Percentiles rank a stretch among this genome's conserved stretches.
Evolutionary conservation across 2,888 invertebrate genomes (phyloP).

Genomic region (Rutpela maculata): DNA sequence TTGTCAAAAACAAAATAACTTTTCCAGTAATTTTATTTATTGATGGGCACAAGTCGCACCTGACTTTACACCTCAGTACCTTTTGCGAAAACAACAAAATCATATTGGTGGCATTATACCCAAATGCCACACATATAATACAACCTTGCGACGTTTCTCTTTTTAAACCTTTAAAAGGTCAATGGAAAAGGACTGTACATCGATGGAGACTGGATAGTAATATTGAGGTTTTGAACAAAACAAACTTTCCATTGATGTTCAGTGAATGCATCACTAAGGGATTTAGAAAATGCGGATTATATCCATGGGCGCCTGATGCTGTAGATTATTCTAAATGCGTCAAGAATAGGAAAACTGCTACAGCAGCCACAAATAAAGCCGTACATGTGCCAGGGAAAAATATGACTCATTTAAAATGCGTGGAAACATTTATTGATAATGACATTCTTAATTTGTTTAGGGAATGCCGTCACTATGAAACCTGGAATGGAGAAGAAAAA

Average conservation of each 20-base stretch:
- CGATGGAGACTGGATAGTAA: background rate
- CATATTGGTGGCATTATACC: background rate
- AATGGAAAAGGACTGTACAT: background rate
- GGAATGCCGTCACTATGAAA: background rate
- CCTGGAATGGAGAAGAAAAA: background rate
- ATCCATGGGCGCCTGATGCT: background rate
- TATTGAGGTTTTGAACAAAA: background rate
- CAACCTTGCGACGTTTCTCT: background rate
- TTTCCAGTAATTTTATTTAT: slow-evolving; percentile 19
- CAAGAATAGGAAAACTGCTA: background rate
- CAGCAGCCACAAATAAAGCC: background rate
- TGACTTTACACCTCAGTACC: background rate
- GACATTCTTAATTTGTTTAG: background rate
- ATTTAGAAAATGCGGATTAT: background rate
- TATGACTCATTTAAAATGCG: background rate
- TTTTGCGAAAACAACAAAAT: background rate
- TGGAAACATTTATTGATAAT: background rate
- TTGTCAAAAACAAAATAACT: background rate
- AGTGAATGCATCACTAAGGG: too few species aligned
- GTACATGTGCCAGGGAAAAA: background rate
- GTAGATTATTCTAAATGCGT: background rate
- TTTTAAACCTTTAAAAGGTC: background rate
- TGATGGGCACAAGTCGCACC: slow-evolving; percentile 1
- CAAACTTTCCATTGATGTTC: background rate
- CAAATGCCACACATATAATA: slow-evolving; percentile 4